phyloP scores from a whole-genome alignment of 2,113 vertebrate genomes.

The Corythoichthys haematopterus region DNA sequence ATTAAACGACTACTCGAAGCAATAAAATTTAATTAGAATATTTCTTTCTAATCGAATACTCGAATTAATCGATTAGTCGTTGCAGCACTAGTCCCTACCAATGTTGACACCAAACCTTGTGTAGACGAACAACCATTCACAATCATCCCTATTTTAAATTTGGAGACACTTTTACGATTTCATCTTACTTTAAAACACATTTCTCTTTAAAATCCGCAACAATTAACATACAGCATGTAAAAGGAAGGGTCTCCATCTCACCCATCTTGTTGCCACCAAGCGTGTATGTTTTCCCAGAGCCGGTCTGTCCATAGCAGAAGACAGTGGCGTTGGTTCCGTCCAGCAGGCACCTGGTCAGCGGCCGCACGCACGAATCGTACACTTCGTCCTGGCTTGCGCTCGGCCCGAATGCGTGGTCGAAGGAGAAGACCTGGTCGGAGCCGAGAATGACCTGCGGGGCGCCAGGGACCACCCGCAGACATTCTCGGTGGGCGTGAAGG shows the following conservation, averaged over 20 bases:
- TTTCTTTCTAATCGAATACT: too few relatives aligned
- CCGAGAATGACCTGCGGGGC: constrained; percentile 79
- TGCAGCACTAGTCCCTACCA: too few relatives aligned
- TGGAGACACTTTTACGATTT: too few relatives aligned
- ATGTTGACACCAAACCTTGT: too few relatives aligned
- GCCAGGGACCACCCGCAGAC: constrained; percentile 76
- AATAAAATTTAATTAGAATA: too few relatives aligned
- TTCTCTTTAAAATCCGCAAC: too few relatives aligned
- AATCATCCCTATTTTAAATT: too few relatives aligned
- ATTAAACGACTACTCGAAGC: too few relatives aligned
- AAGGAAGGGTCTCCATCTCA: constrained; percentile 48
- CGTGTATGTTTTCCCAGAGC: constrained; percentile 90
- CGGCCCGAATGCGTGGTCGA: constrained; percentile 86
- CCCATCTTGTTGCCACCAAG: constrained; percentile 77
- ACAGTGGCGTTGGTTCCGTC: constrained; percentile 87
- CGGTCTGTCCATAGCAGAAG: constrained; percentile 90
- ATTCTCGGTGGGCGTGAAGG: constrained; percentile 79
- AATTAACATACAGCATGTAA: too few relatives aligned
- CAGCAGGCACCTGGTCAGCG: constrained; percentile 76
- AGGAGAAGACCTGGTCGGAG: constrained; percentile 79
- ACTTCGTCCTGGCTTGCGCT: constrained; percentile 79
- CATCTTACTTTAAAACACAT: too few relatives aligned
- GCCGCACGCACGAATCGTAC: constrained; percentile 79
- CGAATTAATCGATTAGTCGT: too few relatives aligned
- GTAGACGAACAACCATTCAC: too few relatives aligned